Evolutionary conservation across 2,888 invertebrate species (phyloP), one percentile per base, ranked within the genome.

Genomic region (Serripes groenlandicus): DNA sequence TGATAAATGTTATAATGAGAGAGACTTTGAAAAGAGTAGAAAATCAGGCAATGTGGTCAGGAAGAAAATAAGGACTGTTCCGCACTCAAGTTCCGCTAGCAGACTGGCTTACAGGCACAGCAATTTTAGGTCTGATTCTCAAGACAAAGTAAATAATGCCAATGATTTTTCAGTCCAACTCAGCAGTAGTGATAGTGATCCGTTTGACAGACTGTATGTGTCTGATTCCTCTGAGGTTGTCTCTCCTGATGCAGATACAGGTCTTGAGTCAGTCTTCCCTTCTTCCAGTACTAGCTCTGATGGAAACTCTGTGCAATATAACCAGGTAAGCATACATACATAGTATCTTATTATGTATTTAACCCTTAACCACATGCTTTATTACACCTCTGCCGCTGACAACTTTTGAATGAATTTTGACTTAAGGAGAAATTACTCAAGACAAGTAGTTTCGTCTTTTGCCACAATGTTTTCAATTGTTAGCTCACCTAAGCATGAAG

Each of bases 171-270:
- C 49, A 35, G 56, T 75, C 28, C 42, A 77, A 58, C 74, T 78
- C 28, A 82, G 82, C 23, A 82, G 82, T 69, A 82, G 80, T 79
- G 83, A 79, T 54, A 81, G 81, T 78, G 83, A 81, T 28, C 70
- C 83, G 11, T 69, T 73, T 69, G 83, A 77, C 26, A 62, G 78
- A 58, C 32, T 81, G 9, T 79, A 74, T 58, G 66, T 78, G 42
- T 86, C 86, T 21, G 77, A 81, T 71, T 83, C 77, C 1, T 83
- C 86, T 18, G 83, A 86, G 58, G 62, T 81, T 58, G 62, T 78
- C 26, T 85, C 85, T 18, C 80, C 85, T 0, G 82, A 85, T 28
- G 58, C 42, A 34, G 85, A 85, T 7, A 32, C 62, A 1, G 75
- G 75, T 26, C 32, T 42, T 23, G 85, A 85, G 30, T 85, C 69